phyloP scores from a whole-genome alignment of 2,113 vertebrate species.

The Pleuronectes platessa region DNA sequence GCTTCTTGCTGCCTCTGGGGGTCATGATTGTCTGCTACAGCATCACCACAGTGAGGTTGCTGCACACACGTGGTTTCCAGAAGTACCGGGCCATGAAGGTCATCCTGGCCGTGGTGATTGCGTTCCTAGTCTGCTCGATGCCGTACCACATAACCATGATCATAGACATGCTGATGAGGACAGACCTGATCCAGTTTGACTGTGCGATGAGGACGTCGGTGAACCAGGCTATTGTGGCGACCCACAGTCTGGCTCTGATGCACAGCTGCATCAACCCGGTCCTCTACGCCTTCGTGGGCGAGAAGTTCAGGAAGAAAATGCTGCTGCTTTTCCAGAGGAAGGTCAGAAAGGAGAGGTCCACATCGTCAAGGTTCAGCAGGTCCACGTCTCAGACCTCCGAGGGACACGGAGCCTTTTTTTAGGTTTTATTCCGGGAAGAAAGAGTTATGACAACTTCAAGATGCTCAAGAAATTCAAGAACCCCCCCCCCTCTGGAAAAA shows the following conservation, averaged over 20 bases:
- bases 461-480: no score
- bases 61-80: slow-evolving; percentile 77
- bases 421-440: background rate
- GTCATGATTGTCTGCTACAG: slow-evolving; percentile 82
- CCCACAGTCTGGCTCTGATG: slow-evolving; percentile 72
- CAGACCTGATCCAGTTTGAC: slow-evolving; percentile 9
- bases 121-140: slow-evolving; percentile 82
- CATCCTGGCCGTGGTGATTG: slow-evolving; percentile 78
- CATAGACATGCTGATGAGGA: slow-evolving; percentile 72
- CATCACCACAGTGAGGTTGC: slow-evolving; percentile 70
- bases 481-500: no score
- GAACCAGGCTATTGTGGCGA: slow-evolving; percentile 51
- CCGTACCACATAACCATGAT: slow-evolving; percentile 76
- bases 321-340: slow-evolving; percentile 58
- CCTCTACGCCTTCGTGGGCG: slow-evolving; percentile 82
- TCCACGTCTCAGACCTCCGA: slow-evolving; percentile 78
- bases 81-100: slow-evolving; percentile 84
- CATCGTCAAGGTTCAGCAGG: slow-evolving; percentile 65
- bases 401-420: slow-evolving; percentile 42
- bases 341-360: slow-evolving; percentile 42
- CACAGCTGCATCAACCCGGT: slow-evolving; percentile 84
- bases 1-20: slow-evolving; percentile 76
- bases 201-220: slow-evolving; percentile 52
- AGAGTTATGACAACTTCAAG: no score
- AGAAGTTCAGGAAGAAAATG: slow-evolving; percentile 81